Evolutionary conservation across 1,140 invertebrate genomes (phyloP).

Genomic region (Uloborus diversus): DNA sequence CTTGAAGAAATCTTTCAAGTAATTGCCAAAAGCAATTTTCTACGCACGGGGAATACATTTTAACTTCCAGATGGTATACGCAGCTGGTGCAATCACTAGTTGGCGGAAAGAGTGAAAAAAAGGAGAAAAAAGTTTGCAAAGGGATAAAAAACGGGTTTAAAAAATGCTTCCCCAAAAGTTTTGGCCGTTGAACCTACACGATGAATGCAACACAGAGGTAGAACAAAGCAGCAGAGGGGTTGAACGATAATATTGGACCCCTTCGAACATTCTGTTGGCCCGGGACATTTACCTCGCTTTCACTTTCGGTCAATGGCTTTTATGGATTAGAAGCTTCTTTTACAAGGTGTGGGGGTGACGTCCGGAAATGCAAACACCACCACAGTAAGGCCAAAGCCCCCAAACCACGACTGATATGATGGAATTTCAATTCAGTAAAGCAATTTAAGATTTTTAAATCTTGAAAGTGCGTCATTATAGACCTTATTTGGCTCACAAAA

Average conservation of each 20-base stretch:
- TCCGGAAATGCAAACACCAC: conserved; percentile 44
- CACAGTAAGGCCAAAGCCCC: conserved; percentile 21
- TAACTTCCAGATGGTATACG: conserved; percentile 35
- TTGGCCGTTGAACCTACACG: conserved; percentile 22
- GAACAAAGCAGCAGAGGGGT: too few species aligned
- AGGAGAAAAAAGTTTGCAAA: not conserved
- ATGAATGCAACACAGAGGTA: too few species aligned
- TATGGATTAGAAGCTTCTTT: not conserved
- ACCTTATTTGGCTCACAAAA: too few species aligned
- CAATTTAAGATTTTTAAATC: too few species aligned
- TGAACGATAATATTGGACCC: too few species aligned
- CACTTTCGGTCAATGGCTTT: conserved; percentile 43
- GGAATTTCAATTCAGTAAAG: conserved; percentile 26
- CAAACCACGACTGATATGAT: not conserved
- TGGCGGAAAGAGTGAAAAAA: not conserved
- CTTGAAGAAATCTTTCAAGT: too few species aligned
- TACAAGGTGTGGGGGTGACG: conserved; percentile 33
- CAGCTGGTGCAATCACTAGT: conserved; percentile 36
- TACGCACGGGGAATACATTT: too few species aligned
- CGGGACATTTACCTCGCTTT: conserved; percentile 36
- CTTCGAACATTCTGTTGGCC: conserved; percentile 18
- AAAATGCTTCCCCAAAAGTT: conserved; percentile 25
- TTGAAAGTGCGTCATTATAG: too few species aligned
- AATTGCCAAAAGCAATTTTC: too few species aligned
- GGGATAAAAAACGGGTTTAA: not conserved